These are phyloP conservation scores for Cephus sareptanus DNA, from an alignment of 2,888 invertebrate genomes.

Conservation along the genomic window DNA sequence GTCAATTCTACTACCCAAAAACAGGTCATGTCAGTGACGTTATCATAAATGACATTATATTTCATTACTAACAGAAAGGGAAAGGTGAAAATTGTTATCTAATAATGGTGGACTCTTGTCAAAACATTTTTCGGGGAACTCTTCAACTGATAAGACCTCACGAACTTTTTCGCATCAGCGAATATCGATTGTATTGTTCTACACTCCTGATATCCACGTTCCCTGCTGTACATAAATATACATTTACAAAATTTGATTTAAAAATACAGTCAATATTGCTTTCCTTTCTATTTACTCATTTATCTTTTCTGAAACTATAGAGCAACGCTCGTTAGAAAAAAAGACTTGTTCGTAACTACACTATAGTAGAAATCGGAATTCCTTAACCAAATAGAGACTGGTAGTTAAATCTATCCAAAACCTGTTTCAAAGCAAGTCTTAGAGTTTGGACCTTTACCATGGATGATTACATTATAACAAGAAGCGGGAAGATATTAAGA, in stretches of 20 bases:
- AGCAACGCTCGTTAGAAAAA: background rate
- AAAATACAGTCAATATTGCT: background rate
- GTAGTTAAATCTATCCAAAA: background rate
- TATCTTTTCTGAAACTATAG: background rate
- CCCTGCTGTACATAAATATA: background rate
- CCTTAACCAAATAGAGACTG: background rate
- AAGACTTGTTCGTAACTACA: background rate
- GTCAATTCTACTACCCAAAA: background rate
- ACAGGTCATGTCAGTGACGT: background rate
- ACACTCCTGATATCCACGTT: background rate
- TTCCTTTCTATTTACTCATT: background rate
- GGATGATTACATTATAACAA: background rate
- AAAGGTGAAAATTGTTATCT: constrained; percentile 14
- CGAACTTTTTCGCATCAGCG: constrained; percentile 10
- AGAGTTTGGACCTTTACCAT: background rate
- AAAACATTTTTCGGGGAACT: constrained; percentile 20
- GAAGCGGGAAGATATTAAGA: background rate
- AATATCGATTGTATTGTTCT: constrained; percentile 21
- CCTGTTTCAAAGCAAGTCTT: background rate
- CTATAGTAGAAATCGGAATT: background rate
- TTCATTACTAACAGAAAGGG: background rate
- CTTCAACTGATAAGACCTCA: constrained; percentile 18
- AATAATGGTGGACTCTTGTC: constrained; percentile 16
- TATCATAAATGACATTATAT: background rate
- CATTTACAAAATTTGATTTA: background rate